Percentiles rank a stretch among this genome's conserved stretches.
phyloP scores from a whole-genome alignment of 1,140 invertebrate species.

The Paralvinella palmiformis region DNA sequence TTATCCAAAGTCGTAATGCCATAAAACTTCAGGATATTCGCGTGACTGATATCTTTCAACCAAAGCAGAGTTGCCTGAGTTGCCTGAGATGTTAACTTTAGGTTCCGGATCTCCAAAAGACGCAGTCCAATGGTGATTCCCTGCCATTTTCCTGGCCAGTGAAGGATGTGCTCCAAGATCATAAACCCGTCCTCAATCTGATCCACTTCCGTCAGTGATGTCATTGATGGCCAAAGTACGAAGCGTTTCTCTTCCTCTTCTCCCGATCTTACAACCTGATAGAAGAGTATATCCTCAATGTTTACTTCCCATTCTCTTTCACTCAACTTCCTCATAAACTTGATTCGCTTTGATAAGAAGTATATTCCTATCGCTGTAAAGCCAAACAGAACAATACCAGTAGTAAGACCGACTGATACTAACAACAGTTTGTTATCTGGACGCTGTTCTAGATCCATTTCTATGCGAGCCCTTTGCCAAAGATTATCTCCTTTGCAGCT shows the following conservation, averaged over 20 bases:
- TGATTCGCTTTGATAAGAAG: too few species aligned
- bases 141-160: conserved; percentile 35
- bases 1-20: conserved; percentile 29
- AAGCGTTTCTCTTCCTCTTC: neutral
- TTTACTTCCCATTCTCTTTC: conserved; percentile 33
- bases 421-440: too few species aligned
- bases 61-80: neutral
- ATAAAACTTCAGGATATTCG: conserved; percentile 30
- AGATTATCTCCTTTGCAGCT: too few species aligned
- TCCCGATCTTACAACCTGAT: too few species aligned
- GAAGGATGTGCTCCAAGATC: conserved; percentile 29
- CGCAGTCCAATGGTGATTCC: conserved; percentile 23
- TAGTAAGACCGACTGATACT: too few species aligned
- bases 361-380: too few species aligned
- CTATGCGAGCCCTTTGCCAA: too few species aligned
- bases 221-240: neutral
- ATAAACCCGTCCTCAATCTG: conserved; percentile 23
- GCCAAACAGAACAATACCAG: too few species aligned
- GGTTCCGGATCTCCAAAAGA: conserved; percentile 21
- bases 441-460: too few species aligned
- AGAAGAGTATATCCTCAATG: conserved; percentile 28
- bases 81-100: neutral
- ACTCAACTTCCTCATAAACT: too few species aligned
- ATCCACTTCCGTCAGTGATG: neutral
- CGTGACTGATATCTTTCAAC: conserved; percentile 13